A percentile compares a stretch with the other conserved stretches of the same genome.
phyloP scores from a whole-genome alignment of 2,797 vertebrate genomes.

The Protosalanx chinensis region DNA sequence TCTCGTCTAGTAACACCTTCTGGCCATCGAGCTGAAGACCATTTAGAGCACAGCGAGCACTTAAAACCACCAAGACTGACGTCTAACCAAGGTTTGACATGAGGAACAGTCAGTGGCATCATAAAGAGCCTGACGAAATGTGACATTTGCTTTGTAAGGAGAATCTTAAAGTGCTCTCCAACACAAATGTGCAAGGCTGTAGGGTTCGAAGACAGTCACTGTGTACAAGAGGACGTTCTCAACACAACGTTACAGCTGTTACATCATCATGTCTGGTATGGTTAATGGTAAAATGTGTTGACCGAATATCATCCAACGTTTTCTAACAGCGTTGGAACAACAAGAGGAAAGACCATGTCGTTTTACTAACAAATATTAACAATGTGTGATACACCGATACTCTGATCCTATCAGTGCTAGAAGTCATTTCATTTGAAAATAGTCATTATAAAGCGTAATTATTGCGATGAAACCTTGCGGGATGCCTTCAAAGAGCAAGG shows the following conservation, averaged over 20 bases:
- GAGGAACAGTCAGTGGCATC: slow-evolving; percentile 7
- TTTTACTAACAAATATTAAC: too few species aligned
- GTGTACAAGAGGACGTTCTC: background rate
- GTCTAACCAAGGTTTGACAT: slow-evolving; percentile 13
- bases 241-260: background rate
- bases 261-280: background rate
- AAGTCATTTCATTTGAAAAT: too few species aligned
- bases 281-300: too few species aligned
- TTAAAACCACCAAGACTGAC: slow-evolving; percentile 21
- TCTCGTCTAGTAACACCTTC: background rate
- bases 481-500: background rate
- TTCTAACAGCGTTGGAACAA: too few species aligned
- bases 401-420: too few species aligned
- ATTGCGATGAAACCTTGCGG: background rate
- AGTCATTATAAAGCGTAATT: too few species aligned
- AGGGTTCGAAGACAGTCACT: slow-evolving; percentile 1
- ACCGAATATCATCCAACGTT: too few species aligned
- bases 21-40: slow-evolving; percentile 9
- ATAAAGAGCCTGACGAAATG: slow-evolving; percentile 13
- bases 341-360: too few species aligned
- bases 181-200: background rate
- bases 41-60: slow-evolving; percentile 28
- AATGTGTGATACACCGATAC: too few species aligned
- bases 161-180: slow-evolving; percentile 10
- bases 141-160: slow-evolving; percentile 28